Evolutionary conservation across 2,888 invertebrate species (phyloP).

Genomic region (Cartodere bifasciata): DNA sequence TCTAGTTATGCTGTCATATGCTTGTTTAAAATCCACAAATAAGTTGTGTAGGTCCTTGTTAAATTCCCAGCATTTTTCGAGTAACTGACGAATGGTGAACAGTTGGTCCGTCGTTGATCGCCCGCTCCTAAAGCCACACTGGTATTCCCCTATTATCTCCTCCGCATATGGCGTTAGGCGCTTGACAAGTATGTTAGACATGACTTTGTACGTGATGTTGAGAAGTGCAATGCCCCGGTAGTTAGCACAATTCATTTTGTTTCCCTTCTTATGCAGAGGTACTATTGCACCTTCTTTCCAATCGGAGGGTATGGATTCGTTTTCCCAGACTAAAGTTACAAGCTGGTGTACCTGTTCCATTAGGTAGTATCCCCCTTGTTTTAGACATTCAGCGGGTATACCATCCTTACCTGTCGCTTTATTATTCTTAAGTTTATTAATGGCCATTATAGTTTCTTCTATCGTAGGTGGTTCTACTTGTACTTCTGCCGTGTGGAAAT

Average conservation of each 20-base stretch:
- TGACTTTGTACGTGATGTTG: constrained; percentile 2
- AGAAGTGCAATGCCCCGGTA: constrained; percentile 4
- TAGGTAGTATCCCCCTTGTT: constrained; percentile 2
- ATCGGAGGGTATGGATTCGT: constrained; percentile 1
- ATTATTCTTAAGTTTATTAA: no score
- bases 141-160: constrained; percentile 2
- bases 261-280: constrained; percentile 5
- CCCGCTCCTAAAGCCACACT: constrained; percentile 1
- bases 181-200: constrained; percentile 1
- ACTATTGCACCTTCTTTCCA: constrained; percentile 4
- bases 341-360: constrained; percentile 4
- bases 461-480: constrained; percentile 1
- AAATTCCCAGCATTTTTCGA: constrained; percentile 12
- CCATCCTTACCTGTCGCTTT: not conserved
- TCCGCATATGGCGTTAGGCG: constrained; percentile 1
- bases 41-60: constrained; percentile 10
- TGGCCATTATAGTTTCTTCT: no score
- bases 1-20: constrained; percentile 12
- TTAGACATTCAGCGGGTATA: constrained; percentile 5
- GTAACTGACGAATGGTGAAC: not conserved
- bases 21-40: constrained; percentile 14
- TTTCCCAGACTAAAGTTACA: not conserved
- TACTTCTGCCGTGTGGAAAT: constrained; percentile 2
- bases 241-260: constrained; percentile 1
- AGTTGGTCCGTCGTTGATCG: constrained; percentile 3